Conservation (phyloP, 2,888 invertebrate species). For the Coronaproctus castanopsis region DNA sequence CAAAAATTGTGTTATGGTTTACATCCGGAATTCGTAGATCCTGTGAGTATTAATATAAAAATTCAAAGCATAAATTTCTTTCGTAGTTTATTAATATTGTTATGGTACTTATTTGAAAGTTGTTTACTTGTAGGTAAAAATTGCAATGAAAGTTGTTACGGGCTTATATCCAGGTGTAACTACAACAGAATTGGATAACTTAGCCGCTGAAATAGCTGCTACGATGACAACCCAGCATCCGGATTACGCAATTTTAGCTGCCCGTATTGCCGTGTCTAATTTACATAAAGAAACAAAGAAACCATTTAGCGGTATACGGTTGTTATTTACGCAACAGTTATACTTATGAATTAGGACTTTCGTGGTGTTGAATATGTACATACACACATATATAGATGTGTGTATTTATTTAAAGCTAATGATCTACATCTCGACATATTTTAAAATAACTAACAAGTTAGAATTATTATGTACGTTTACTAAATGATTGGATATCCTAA, state of each 20-base stretch:
- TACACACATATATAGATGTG: neutral
- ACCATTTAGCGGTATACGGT: slow-evolving; percentile 55
- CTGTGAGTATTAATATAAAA: slow-evolving; percentile 40
- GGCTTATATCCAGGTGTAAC: slow-evolving; percentile 92
- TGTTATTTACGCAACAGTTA: neutral
- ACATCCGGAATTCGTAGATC: slow-evolving; percentile 89
- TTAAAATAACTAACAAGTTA: no score
- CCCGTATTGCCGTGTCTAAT: slow-evolving; percentile 87
- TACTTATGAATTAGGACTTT: neutral
- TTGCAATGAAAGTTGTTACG: slow-evolving; percentile 78
- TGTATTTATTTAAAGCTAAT: slow-evolving; percentile 6
- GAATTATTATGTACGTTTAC: no score
- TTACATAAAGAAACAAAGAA: slow-evolving; percentile 96
- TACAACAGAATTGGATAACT: slow-evolving; percentile 87
- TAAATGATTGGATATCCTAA: no score
- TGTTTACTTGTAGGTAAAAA: slow-evolving; percentile 38
- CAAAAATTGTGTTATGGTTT: slow-evolving; percentile 87
- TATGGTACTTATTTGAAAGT: neutral
- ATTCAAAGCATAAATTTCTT: no score
- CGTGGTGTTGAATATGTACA: neutral
- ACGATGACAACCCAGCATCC: slow-evolving; percentile 94
- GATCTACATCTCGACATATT: no score
- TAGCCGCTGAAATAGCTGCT: slow-evolving; percentile 97
- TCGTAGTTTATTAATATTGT: no score
- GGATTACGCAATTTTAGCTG: slow-evolving; percentile 79